phyloP scores from a whole-genome alignment of 2,113 vertebrate genomes.

The Caloenas nicobarica region DNA sequence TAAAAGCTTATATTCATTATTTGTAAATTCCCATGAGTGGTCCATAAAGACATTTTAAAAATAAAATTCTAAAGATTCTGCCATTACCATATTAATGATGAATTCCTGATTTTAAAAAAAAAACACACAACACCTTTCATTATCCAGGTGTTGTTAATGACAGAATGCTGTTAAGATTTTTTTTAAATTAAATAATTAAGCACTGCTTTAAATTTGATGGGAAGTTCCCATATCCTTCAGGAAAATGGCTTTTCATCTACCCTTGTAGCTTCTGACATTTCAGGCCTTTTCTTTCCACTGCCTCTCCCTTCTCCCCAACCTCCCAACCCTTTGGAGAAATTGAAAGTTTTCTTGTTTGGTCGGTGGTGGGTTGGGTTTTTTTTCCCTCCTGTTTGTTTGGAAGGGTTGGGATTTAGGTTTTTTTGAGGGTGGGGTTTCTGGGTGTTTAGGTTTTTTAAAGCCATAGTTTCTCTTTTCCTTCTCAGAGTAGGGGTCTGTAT shows the following conservation, averaged over 20 bases:
- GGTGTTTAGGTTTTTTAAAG: background rate
- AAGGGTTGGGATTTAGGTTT: too few species aligned
- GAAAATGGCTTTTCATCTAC: background rate
- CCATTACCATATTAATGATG: background rate
- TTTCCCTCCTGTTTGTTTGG: background rate
- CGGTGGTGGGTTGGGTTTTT: too few species aligned
- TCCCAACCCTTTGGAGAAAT: background rate
- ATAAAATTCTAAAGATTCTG: slow-evolving; percentile 12
- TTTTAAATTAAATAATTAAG: background rate
- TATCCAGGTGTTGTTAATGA: slow-evolving; percentile 4
- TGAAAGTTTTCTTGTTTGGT: background rate
- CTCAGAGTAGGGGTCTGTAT: background rate
- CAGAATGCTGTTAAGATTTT: background rate
- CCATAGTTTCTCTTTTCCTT: background rate
- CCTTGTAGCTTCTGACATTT: background rate
- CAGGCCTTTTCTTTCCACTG: background rate
- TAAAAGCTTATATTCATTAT: slow-evolving; percentile 33
- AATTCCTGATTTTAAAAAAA: background rate
- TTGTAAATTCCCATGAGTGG: background rate
- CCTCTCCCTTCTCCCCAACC: too few species aligned
- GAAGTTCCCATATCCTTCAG: background rate
- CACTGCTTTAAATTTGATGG: background rate
- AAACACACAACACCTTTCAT: background rate
- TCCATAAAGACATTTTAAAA: background rate
- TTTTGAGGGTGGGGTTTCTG: background rate